These are phyloP conservation scores for Semotilus atromaculatus DNA, from an alignment of 2,797 vertebrate genomes.

Conservation along the genomic window DNA sequence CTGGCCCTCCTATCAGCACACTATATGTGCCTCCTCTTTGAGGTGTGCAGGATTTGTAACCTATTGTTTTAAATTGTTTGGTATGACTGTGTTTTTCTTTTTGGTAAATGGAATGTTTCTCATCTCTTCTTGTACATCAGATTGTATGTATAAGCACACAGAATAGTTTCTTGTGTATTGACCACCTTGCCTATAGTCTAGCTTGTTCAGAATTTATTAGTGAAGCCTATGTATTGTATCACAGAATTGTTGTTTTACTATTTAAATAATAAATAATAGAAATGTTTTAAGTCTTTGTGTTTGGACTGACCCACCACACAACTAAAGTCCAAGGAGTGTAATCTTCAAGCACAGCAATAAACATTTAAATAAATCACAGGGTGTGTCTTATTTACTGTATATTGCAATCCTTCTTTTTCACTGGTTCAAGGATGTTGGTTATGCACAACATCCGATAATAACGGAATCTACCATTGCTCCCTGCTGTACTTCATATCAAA, in stretches of 20 bases:
- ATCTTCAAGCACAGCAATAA: constrained; percentile 79
- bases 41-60: constrained; percentile 62
- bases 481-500: too few relatives aligned
- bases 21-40: constrained; percentile 54
- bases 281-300: constrained; percentile 63
- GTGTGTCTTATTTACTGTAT: constrained; percentile 5
- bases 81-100: constrained; percentile 63
- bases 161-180: constrained; percentile 70
- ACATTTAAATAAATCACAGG: constrained; percentile 67
- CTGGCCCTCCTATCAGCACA: constrained; percentile 46
- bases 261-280: constrained; percentile 85
- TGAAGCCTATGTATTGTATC: constrained; percentile 77
- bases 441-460: not conserved
- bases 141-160: constrained; percentile 69
- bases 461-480: not conserved
- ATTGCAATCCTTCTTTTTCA: not conserved
- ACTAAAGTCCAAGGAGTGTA: constrained; percentile 71
- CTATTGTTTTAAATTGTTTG: constrained; percentile 58
- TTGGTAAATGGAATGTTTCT: constrained; percentile 64
- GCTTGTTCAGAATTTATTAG: constrained; percentile 74
- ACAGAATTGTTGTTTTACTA: constrained; percentile 84
- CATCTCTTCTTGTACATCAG: constrained; percentile 75
- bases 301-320: constrained; percentile 67
- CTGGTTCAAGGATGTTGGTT: not conserved
- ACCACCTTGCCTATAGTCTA: constrained; percentile 71